Base-by-base conservation (phyloP, 1,140 invertebrate species). In the Diploscapter pachys region DNA sequence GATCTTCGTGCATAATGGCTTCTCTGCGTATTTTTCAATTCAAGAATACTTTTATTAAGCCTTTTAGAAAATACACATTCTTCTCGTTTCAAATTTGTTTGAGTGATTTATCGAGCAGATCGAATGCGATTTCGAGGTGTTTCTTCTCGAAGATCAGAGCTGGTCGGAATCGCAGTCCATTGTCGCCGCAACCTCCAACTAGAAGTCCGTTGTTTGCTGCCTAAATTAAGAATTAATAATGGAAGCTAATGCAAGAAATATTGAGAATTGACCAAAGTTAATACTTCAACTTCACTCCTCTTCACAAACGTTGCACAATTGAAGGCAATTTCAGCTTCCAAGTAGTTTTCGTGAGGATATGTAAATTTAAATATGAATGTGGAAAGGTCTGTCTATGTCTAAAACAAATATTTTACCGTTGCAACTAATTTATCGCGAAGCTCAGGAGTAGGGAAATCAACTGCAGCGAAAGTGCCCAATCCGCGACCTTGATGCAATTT, bases 111-210 rank as follows among this genome's bases (percentile, higher is more conserved):
- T 92, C 89, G 61, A 98, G 90, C 63, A 88, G 89, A 78, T 97
- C 93, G 64, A 98, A 87, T 86, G 96, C 94, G 78, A 97, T 92
- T 81, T 96, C 90, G 0, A 93, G 93, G 86, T 99, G 96, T 74
- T 92, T 89, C 76, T 92, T 90, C 79, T 92, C 89, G 84, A 98
- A 96, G 8, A 93, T 91, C 4, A 98, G 88, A 63, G 94, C 91
- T 54, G 96, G 96, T 78, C 96, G 89, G 72, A 99, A 89, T 77
- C 96, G 90, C 68, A 99, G 89, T 0, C 93, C 88, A 3, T 87
- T 80, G 0, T 90, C 89, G 8, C 96, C 96, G 86, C 94, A 98
- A 3, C 91, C 92, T 64, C 96, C 96, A 61, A 91, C 89, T 85
- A 96, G 90, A 64, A 99, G 89, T 81, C 94, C 95, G 88, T 92